Evolutionary conservation across 1,140 invertebrate species (phyloP), one percentile per base, ranked within the genome.

Genomic region (Propsilocerus akamusi): DNA sequence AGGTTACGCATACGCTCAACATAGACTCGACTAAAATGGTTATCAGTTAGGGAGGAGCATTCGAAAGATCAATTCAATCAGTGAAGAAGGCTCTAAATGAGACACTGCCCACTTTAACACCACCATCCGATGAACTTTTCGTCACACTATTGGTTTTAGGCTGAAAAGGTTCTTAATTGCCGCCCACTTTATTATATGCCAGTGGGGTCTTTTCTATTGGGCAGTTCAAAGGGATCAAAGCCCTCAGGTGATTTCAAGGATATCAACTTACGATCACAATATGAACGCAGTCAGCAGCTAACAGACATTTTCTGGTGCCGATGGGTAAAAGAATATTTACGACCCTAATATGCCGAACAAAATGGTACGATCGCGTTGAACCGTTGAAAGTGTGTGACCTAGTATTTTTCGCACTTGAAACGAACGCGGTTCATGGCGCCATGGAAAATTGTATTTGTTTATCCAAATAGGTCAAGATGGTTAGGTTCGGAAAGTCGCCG

Each of bases 41-140:
- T 2, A 8, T 58, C 1, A 12, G 51, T n/a, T n/a, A n/a, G 49
- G 57, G 54, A 46, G 56, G 58, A 20, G 25, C 53, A 23, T 57
- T 58, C 57, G 55, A 59, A 34, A 12, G 50, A 0, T 5, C 53
- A 0, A 51, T 58, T 4, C 41, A 51, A 0, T 49, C 53, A 6
- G 53, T 55, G 1, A 55, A 57, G 28, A 46, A 11, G 7, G 57
- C 53, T 0, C 52, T 58, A 4, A 7, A 22, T 10, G 52, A 49
- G 0, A 50, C 47, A 0, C 47, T 59, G 2, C n/a, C n/a, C 12
- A 54, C n/a, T n/a, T n/a, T n/a, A n/a, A n/a, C n/a, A n/a, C n/a
- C n/a, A n/a, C 57, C 57, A 20, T 28, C 28, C 46, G 57, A 57
- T 48, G 53, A 57, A 37, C 47, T 54, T 1, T 48, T 58, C 3